These are phyloP conservation scores for Theristicus caerulescens DNA, from an alignment of 2,113 vertebrate genomes.

Conservation along the genomic window DNA sequence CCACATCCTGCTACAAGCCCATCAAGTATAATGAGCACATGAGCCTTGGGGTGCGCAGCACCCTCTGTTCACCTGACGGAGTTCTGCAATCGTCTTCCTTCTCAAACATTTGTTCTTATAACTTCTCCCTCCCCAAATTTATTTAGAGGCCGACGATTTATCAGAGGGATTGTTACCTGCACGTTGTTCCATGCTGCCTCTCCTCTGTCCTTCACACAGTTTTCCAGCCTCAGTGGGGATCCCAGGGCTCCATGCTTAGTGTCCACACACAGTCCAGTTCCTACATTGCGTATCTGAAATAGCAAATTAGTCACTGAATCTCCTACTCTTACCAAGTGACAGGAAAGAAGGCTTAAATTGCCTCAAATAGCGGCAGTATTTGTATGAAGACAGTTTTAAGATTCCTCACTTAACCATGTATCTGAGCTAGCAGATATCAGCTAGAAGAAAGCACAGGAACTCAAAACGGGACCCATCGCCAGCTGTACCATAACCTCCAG, in stretches of 20 bases:
- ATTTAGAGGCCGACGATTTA: neutral
- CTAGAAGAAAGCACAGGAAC: neutral
- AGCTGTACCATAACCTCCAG: neutral
- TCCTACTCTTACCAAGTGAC: neutral
- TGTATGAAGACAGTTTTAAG: neutral
- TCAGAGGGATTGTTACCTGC: slow-evolving; percentile 77
- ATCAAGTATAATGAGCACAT: neutral
- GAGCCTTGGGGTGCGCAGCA: neutral
- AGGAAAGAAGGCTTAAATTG: neutral
- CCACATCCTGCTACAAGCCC: neutral
- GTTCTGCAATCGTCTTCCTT: neutral
- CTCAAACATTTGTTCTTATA: neutral
- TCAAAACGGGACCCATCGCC: neutral
- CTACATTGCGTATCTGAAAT: slow-evolving; percentile 84
- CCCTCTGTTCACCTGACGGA: neutral
- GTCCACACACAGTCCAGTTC: slow-evolving; percentile 85
- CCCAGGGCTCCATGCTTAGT: slow-evolving; percentile 89
- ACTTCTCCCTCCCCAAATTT: neutral
- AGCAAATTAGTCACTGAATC: neutral
- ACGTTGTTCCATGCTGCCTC: slow-evolving; percentile 88
- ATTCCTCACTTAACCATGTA: neutral
- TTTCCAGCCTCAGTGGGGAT: slow-evolving; percentile 87
- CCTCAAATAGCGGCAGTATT: neutral
- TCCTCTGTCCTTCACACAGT: slow-evolving; percentile 83
- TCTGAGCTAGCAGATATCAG: neutral